phyloP scores from a whole-genome alignment of 2,797 vertebrate species.

The Eidolon dupreanum region DNA sequence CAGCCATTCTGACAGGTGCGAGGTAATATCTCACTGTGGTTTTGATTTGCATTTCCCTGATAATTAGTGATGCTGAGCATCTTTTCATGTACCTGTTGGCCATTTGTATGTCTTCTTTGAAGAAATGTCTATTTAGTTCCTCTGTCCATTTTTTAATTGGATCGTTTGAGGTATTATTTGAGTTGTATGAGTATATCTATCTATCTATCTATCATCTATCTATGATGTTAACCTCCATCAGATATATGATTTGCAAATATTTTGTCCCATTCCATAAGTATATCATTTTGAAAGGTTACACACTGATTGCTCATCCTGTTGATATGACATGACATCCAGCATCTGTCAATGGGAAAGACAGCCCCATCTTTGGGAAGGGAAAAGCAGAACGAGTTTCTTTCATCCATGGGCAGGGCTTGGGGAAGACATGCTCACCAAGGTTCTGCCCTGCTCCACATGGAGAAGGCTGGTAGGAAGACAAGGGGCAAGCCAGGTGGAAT shows the following conservation, averaged over 20 bases:
- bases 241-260: not conserved
- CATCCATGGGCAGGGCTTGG: not conserved
- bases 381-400: not conserved
- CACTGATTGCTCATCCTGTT: not conserved
- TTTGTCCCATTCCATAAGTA: not conserved
- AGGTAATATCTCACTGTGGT: not conserved
- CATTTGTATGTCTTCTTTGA: not conserved
- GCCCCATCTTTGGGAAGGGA: not conserved
- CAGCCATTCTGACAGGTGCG: too few relatives aligned
- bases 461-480: not conserved
- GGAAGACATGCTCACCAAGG: too few relatives aligned
- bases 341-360: not conserved
- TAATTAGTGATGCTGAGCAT: accelerated
- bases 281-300: not conserved
- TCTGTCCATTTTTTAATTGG: not conserved
- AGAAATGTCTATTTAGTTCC: not conserved
- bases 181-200: not conserved
- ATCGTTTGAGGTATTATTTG: not conserved
- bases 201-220: too few relatives aligned
- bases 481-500: not conserved
- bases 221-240: not conserved
- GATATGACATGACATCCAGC: not conserved
- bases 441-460: not conserved
- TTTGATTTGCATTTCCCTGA: not conserved
- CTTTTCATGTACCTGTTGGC: not conserved